Conservation (phyloP, 2,888 invertebrate genomes). For the Petrophora chlorosata region DNA sequence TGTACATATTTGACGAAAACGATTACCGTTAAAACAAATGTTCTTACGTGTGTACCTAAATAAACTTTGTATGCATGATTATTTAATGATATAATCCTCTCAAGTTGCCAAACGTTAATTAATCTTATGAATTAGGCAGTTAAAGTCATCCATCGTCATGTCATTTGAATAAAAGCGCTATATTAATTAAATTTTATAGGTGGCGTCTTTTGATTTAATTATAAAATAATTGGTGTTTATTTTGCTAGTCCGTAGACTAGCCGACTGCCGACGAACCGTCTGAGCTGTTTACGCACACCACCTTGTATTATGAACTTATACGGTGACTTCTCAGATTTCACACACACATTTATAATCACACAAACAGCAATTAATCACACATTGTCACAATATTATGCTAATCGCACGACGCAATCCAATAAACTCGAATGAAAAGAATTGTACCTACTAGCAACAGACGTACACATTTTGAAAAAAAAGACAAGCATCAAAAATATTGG, state of each 20-base stretch:
- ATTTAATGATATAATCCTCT: no score
- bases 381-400: slow-evolving; percentile 14
- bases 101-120: neutral
- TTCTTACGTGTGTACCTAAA: neutral
- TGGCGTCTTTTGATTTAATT: slow-evolving; percentile 1
- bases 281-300: slow-evolving; percentile 36
- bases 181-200: neutral
- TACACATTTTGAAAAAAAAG: slow-evolving; percentile 12
- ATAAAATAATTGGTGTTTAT: slow-evolving; percentile 22
- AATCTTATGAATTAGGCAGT: neutral
- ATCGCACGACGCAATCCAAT: neutral
- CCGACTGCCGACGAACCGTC: slow-evolving; percentile 42
- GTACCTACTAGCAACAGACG: neutral
- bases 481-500: slow-evolving; percentile 26
- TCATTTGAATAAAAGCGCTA: neutral
- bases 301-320: slow-evolving; percentile 11
- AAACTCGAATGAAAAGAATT: slow-evolving; percentile 1
- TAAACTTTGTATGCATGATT: no score
- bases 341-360: slow-evolving; percentile 13
- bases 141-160: neutral
- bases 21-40: neutral
- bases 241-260: slow-evolving; percentile 33
- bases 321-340: slow-evolving; percentile 41
- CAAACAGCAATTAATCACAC: slow-evolving; percentile 20
- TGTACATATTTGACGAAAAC: no score